phyloP scores from a whole-genome alignment of 2,888 invertebrate genomes.

The Melinopterus prodromus region DNA sequence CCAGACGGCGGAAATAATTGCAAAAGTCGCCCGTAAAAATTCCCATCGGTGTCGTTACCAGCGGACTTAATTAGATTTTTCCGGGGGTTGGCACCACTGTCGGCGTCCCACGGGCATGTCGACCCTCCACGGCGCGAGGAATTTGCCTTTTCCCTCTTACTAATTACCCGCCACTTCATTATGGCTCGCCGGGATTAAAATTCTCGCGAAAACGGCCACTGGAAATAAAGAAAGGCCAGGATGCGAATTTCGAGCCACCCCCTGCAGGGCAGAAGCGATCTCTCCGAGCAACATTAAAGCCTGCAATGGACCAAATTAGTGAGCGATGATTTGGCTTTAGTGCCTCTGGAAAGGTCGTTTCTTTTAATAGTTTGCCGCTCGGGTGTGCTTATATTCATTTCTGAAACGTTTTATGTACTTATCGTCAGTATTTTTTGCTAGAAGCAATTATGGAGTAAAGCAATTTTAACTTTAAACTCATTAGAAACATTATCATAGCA shows the following conservation, averaged over 20 bases:
- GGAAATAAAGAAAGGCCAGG: not conserved
- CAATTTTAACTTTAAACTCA: too few relatives aligned
- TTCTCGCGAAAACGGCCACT: slow-evolving; percentile 7
- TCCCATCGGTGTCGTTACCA: slow-evolving; percentile 24
- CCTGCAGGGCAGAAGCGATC: not conserved
- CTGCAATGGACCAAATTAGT: slow-evolving; percentile 4
- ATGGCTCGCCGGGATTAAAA: slow-evolving; percentile 19
- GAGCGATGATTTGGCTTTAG: slow-evolving; percentile 4
- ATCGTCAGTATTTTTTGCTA: not conserved
- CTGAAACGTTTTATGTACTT: not conserved
- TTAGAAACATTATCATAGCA: too few relatives aligned
- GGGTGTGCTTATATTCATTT: not conserved
- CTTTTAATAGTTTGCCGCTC: not conserved
- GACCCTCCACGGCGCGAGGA: not conserved
- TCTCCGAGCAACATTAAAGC: not conserved
- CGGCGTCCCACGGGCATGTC: not conserved
- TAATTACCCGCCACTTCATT: slow-evolving; percentile 26
- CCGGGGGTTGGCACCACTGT: not conserved
- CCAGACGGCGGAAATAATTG: slow-evolving; percentile 15
- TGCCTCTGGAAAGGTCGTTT: not conserved
- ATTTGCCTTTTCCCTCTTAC: not conserved
- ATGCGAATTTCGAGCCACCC: slow-evolving; percentile 12
- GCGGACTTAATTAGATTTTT: slow-evolving; percentile 29
- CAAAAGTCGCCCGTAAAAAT: slow-evolving; percentile 23
- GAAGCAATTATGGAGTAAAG: not conserved